Conservation (phyloP, 1,140 invertebrate species). For the Telenomus remus region DNA sequence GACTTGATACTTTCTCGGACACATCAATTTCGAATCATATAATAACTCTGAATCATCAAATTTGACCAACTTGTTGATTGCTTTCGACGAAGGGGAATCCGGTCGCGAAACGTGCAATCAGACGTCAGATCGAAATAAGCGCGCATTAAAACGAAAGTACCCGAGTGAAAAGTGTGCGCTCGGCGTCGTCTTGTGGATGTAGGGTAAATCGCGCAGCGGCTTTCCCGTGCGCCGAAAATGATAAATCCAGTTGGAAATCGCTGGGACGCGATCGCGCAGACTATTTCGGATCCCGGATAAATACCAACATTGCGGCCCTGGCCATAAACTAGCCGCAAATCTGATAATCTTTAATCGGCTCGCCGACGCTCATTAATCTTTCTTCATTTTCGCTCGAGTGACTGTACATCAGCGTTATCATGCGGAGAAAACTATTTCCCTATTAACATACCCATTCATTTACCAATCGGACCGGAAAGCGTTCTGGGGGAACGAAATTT, state of each 20-base stretch:
- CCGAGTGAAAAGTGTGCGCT: conserved; percentile 21
- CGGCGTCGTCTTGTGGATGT: conserved; percentile 4
- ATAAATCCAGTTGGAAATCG: conserved; percentile 37
- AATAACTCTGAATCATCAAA: not conserved
- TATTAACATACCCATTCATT: conserved; percentile 36
- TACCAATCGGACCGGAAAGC: not conserved
- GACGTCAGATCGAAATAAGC: conserved; percentile 4
- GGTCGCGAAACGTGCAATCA: conserved; percentile 1
- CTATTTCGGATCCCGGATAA: conserved; percentile 27
- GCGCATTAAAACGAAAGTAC: conserved; percentile 31
- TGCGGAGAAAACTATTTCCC: conserved; percentile 26
- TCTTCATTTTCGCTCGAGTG: conserved; percentile 35
- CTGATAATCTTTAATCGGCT: conserved; percentile 31
- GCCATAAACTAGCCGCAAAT: conserved; percentile 31
- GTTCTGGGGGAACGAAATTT: conserved; percentile 15
- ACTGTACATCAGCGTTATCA: conserved; percentile 28
- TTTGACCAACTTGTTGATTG: conserved; percentile 1
- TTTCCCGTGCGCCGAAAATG: conserved; percentile 25
- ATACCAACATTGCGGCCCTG: conserved; percentile 16
- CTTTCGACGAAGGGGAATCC: not conserved
- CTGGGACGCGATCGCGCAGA: conserved; percentile 17
- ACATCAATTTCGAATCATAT: not conserved
- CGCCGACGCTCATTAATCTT: conserved; percentile 36
- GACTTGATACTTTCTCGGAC: not conserved
- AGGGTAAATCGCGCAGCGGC: conserved; percentile 21